phyloP scores from a whole-genome alignment of 2,888 invertebrate genomes.

The Tanypteryx hageni region DNA sequence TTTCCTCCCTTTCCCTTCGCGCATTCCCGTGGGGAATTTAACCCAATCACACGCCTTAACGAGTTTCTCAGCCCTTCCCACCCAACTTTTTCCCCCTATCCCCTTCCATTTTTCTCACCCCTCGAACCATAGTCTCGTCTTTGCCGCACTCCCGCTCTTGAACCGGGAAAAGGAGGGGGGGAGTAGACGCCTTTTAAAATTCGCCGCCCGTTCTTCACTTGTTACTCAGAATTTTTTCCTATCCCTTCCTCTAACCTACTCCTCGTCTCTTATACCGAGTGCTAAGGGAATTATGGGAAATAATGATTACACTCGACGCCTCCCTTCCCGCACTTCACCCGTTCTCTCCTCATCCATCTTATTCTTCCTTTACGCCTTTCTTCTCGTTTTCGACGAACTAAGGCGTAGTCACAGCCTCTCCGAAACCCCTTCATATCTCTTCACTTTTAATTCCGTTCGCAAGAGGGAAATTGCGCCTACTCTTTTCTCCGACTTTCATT shows the following conservation, averaged over 20 bases:
- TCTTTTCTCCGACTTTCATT: background rate
- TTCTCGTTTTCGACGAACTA: background rate
- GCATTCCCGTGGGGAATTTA: conserved; percentile 54
- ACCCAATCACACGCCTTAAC: conserved; percentile 61
- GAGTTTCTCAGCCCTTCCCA: conserved; percentile 39
- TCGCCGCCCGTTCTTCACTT: conserved; percentile 34
- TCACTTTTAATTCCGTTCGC: background rate
- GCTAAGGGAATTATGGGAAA: conserved; percentile 46
- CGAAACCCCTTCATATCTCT: background rate
- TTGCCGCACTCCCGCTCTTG: background rate
- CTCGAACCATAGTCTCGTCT: background rate
- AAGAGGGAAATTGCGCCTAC: background rate
- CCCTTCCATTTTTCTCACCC: background rate
- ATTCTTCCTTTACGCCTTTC: background rate
- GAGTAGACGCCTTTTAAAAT: background rate
- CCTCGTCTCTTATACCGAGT: background rate
- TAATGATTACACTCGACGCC: background rate
- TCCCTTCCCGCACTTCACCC: background rate
- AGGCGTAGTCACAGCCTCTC: background rate
- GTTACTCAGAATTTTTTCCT: background rate
- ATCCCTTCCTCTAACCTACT: background rate
- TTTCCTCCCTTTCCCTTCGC: background rate
- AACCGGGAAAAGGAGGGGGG: background rate
- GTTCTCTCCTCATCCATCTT: background rate
- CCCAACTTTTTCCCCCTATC: background rate